Conservation (phyloP, 2,888 invertebrate genomes). For the Dynastes maya region DNA sequence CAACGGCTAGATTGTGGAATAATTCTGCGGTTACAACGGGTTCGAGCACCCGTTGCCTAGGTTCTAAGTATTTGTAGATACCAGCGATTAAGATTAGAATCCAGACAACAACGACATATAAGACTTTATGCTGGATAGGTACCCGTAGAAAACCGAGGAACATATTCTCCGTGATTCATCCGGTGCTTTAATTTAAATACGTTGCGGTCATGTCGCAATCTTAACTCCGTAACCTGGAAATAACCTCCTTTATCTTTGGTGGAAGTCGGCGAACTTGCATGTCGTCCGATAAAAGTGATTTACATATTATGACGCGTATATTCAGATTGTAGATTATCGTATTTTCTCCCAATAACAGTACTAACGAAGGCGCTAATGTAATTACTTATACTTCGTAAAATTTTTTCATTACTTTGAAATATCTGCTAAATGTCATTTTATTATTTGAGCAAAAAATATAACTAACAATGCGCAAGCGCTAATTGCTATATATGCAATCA, state of each 20-base stretch:
- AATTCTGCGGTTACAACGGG: constrained; percentile 62
- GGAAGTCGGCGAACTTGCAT: constrained; percentile 30
- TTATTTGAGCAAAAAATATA: too few relatives aligned
- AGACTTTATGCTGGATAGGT: constrained; percentile 82
- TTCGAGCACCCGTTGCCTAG: constrained; percentile 67
- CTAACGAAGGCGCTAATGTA: not conserved
- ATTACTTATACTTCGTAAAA: not conserved
- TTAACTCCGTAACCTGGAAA: constrained; percentile 32
- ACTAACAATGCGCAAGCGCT: too few relatives aligned
- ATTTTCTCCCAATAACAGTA: not conserved
- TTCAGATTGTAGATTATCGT: constrained; percentile 1
- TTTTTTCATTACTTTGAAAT: too few relatives aligned
- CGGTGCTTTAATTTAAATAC: constrained; percentile 9
- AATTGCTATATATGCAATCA: too few relatives aligned
- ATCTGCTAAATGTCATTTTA: too few relatives aligned
- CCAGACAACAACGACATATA: constrained; percentile 87
- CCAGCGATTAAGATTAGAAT: constrained; percentile 85
- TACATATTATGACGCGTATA: constrained; percentile 3
- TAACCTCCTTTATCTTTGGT: constrained; percentile 40
- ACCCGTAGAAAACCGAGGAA: constrained; percentile 75
- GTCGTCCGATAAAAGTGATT: not conserved
- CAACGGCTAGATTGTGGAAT: constrained; percentile 73
- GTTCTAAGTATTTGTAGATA: constrained; percentile 81
- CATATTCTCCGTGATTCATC: constrained; percentile 60
- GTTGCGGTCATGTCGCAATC: constrained; percentile 6